Evolutionary conservation across 1,140 invertebrate species (phyloP).

Genomic region (Drosophila athabasca): DNA sequence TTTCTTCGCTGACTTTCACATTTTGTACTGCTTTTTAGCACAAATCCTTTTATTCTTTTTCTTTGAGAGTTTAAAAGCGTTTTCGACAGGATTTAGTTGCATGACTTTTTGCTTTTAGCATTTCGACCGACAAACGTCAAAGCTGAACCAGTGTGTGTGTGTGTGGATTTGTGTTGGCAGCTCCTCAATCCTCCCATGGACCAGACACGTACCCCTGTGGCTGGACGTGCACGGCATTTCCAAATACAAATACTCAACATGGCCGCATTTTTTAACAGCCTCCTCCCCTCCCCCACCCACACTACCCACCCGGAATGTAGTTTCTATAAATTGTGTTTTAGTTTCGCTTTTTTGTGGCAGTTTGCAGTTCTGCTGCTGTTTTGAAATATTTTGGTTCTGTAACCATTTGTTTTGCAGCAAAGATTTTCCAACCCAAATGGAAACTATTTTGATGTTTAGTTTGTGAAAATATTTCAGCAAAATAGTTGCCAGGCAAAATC

Average conservation of each 20-base stretch:
- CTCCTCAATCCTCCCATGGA: constrained; percentile 53
- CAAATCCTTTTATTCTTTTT: constrained; percentile 67
- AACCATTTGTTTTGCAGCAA: constrained; percentile 41
- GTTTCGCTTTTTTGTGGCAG: constrained; percentile 8
- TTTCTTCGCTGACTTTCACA: constrained; percentile 34
- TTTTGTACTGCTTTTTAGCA: constrained; percentile 70
- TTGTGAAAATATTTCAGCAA: not conserved
- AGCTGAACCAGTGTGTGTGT: not conserved
- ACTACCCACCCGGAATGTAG: not conserved
- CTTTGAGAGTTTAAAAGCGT: constrained; percentile 74
- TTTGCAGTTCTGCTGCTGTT: constrained; percentile 18
- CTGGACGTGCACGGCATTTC: constrained; percentile 69
- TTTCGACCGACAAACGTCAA: constrained; percentile 62
- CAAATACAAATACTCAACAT: constrained; percentile 72
- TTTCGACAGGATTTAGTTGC: constrained; percentile 81
- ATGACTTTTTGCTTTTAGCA: constrained; percentile 80
- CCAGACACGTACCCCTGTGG: constrained; percentile 71
- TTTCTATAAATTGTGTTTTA: constrained; percentile 45
- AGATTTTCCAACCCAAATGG: constrained; percentile 26
- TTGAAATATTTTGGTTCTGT: constrained; percentile 45
- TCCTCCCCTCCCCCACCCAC: not conserved
- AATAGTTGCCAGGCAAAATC: not conserved
- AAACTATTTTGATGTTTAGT: constrained; percentile 46
- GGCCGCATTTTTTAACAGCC: constrained; percentile 64
- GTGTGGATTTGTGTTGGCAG: constrained; percentile 31